Percentiles rank a stretch among this genome's conserved stretches.
These are phyloP conservation scores for Ailurus styani DNA, from an alignment of 2,113 vertebrate species.

Conservation along the genomic window DNA sequence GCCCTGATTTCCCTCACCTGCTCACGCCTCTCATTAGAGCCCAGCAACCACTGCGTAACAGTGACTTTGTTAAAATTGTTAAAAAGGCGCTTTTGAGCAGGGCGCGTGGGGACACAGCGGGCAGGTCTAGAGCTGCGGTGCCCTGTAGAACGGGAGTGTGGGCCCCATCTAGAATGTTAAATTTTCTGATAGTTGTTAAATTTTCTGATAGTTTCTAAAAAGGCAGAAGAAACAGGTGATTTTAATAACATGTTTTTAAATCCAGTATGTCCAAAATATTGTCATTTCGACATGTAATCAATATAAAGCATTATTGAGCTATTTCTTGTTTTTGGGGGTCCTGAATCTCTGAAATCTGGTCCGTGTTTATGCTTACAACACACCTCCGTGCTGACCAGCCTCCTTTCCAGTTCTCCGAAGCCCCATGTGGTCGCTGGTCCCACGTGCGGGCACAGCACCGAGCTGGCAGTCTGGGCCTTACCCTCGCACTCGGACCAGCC, in stretches of 20 bases:
- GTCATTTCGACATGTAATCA: background rate
- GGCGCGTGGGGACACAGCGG: background rate
- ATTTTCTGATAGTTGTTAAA: background rate
- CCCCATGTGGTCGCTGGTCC: background rate
- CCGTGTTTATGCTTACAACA: background rate
- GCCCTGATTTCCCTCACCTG: background rate
- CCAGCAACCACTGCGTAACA: background rate
- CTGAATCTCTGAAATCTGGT: background rate
- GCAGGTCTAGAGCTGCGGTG: fast-evolving
- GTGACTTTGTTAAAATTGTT: background rate
- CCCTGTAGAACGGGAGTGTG: background rate
- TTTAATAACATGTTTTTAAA: background rate
- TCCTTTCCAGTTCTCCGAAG: background rate
- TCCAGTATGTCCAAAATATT: background rate
- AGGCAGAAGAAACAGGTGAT: background rate
- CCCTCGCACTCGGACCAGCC: background rate
- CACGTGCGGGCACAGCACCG: background rate
- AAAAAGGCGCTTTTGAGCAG: background rate
- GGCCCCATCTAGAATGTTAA: background rate
- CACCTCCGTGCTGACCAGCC: background rate
- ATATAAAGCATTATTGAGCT: background rate
- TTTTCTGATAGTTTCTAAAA: background rate
- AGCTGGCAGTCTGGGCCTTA: background rate
- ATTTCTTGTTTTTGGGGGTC: background rate
- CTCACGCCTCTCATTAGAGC: background rate